Conservation (phyloP, 2,888 invertebrate genomes). For the Acleris holmiana region DNA sequence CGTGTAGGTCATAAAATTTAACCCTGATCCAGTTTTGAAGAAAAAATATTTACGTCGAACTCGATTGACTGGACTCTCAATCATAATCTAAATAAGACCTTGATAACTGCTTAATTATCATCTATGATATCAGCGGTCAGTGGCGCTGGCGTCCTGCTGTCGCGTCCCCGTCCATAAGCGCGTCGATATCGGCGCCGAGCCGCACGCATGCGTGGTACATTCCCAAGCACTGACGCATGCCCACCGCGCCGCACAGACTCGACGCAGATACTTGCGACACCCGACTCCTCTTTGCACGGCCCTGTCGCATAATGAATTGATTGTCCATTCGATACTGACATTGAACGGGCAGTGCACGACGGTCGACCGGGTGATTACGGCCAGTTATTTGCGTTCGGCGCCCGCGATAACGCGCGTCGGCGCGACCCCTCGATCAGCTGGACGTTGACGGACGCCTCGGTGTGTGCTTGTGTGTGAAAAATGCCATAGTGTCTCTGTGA, state of each 20-base stretch:
- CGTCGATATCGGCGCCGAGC: constrained; percentile 57
- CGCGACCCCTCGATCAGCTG: constrained; percentile 35
- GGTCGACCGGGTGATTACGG: constrained; percentile 66
- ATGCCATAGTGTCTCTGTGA: constrained; percentile 52
- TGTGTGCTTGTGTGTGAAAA: constrained; percentile 54
- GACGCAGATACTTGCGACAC: constrained; percentile 64
- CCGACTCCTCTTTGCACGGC: constrained; percentile 67
- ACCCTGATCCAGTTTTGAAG: constrained; percentile 30
- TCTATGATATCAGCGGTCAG: constrained; percentile 27
- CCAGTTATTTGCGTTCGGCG: constrained; percentile 75
- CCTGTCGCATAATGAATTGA: constrained; percentile 76
- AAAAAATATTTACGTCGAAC: constrained; percentile 1
- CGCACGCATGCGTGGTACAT: constrained; percentile 66
- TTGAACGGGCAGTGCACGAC: constrained; percentile 70
- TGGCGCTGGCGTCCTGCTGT: constrained; percentile 59
- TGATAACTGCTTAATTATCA: constrained; percentile 27
- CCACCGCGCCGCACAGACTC: constrained; percentile 26
- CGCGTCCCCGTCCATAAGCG: constrained; percentile 51
- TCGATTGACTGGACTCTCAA: constrained; percentile 20
- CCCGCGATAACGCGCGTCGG: constrained; percentile 65
- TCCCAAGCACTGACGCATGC: constrained; percentile 52
- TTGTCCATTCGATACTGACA: constrained; percentile 81
- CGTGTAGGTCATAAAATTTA: background rate
- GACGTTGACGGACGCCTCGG: constrained; percentile 45
- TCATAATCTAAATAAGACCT: constrained; percentile 25